Evolutionary conservation across 2,797 vertebrate genomes (phyloP), one percentile per base, ranked within the genome.

Genomic region (Gymnocypris eckloni): DNA sequence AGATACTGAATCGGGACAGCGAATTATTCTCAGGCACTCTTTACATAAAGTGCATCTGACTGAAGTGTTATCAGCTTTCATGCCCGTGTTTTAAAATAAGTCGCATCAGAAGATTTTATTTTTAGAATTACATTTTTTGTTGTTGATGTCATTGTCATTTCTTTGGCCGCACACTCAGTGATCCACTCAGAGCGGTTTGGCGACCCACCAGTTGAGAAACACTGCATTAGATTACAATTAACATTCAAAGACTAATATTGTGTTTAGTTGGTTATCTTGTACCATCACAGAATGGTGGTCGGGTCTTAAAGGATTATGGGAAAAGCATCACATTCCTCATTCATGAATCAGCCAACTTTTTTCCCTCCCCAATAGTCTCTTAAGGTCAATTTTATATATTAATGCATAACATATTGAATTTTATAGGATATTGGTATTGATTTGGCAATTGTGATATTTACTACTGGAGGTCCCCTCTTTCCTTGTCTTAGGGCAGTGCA

Each of bases 401-500:
- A 61, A 70, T 79, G 50, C 28, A 52, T n/a, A 25, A 1, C 15
- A 4, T 52, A 52, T 79, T 2, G 52, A 10, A 52, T 39, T 79
- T 43, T 10, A 39, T 82, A 28, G 16, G 37, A 52, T 72, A 85
- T 81, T 71, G 22, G 50, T 56, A 37, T 67, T 86, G 4, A 86
- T 71, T 71, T 88, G 78, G 77, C 61, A 84, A 84, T 56, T 78
- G 81, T 90, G 82, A 85, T 86, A 89, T 90, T 91, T 90, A 90
- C 90, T 88, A 71, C 88, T 90, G 70, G 88, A 89, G 89, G 87
- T 91, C 81, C 92, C 89, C 90, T 91, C 75, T 91, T 89, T 92
- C 88, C 66, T 90, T 86, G 89, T 91, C 92, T 86, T 89, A 92
- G 88, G 90, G 77, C 89, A 91, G 87, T 89, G 86, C 91, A 86